Evolutionary conservation across 2,797 vertebrate species (phyloP), one percentile per base, ranked within the genome.

Genomic region (Spinus olivaceus): DNA sequence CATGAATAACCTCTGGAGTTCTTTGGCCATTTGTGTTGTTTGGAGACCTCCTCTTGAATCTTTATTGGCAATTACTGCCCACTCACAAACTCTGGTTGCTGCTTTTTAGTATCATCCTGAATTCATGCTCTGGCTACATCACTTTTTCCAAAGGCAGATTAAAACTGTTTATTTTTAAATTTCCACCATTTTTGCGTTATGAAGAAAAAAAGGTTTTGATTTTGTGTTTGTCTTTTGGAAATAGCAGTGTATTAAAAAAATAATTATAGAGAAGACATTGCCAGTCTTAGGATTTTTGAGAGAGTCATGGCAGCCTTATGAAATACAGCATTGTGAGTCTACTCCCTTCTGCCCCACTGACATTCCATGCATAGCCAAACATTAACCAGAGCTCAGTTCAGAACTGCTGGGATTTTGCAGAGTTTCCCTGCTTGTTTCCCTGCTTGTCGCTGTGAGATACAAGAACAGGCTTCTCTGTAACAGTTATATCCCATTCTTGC

Each of bases 301-400:
- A 9, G 64, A 67, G n/a, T 49, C 22, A 15, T 7, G 59, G 61
- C 79, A 85, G 54, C 27, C 30, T 79, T 76, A 56, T 66, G 65
- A 90, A 94, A 69, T 54, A 20, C 74, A 65, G 49, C 42, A 33
- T 6, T 74, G 72, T 51, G 81, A 69, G 51, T 28, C 47, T 76
- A 2, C 80, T 91, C 44, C 14, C 67, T 94, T 76, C 76, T 90
- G 67, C 82, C 85, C 82, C 60, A 24, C 70, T 90, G 67, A 56
- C 69, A 77, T 92, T 90, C 88, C 64, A 41, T 14, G 24, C 63
- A 61, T 79, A 89, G 92, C 86, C 93, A 88, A 94, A 83, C 72
- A 90, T 73, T 64, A 90, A 71, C 65, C 42, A 85, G 83, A 82
- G 30, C 44, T 61, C 70, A 67, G 37, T 14, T 70, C 33, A 60